Conservation (phyloP, 2,888 invertebrate species). For the Caenorhabditis zanzibari region DNA sequence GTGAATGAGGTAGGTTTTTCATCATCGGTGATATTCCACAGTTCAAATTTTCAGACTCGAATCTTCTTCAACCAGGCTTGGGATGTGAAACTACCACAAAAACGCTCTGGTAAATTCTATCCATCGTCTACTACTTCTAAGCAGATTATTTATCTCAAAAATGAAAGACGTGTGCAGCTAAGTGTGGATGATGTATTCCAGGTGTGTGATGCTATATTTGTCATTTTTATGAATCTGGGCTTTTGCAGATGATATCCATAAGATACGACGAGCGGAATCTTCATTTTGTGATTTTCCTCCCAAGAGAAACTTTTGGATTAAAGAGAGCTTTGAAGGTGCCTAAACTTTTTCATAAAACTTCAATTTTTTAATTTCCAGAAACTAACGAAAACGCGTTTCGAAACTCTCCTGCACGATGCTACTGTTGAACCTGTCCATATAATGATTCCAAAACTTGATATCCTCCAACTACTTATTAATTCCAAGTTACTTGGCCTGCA, state of each 20-base stretch:
- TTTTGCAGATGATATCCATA: conserved; percentile 31
- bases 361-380: conserved; percentile 6
- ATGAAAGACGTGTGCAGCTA: conserved; percentile 15
- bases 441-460: conserved; percentile 29
- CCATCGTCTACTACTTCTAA: neutral
- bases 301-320: conserved; percentile 14
- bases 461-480: conserved; percentile 20
- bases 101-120: conserved; percentile 1
- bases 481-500: conserved; percentile 27
- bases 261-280: conserved; percentile 22
- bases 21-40: neutral
- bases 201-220: neutral
- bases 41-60: conserved; percentile 20
- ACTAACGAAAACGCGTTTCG: conserved; percentile 21
- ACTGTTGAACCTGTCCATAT: conserved; percentile 26
- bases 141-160: conserved; percentile 7
- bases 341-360: too few relatives aligned
- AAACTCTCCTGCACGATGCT: conserved; percentile 5
- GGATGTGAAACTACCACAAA: conserved; percentile 2
- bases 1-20: conserved; percentile 38
- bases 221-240: too few relatives aligned
- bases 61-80: conserved; percentile 29
- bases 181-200: conserved; percentile 41
- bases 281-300: conserved; percentile 24
- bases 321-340: conserved; percentile 15